Evolutionary conservation across 2,797 vertebrate species (phyloP), one percentile per base, ranked within the genome.

Genomic region (Nannoperca obscura): DNA sequence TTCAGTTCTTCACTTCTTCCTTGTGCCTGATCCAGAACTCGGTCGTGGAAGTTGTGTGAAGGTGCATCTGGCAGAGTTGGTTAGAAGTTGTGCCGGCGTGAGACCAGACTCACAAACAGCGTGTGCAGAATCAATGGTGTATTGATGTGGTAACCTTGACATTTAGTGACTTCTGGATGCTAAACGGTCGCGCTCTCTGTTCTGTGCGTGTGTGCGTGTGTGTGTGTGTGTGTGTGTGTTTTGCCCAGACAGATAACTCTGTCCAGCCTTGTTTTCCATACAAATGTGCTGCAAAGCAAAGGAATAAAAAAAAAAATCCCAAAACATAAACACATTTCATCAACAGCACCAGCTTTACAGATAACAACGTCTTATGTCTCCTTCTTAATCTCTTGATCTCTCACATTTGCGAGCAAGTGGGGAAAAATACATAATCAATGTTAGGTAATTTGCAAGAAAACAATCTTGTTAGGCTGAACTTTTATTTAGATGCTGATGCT

Each of bases 161-260:
- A 88, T 86, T 91, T 87, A 87, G 76, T 73, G 78, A 85, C 84
- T 78, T 76, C 55, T 83, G 74, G 80, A 81, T 86, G 71, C 80
- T 85, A 84, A 86, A 86, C 55, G 59, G 64, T 40, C 27, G 42
- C 1, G 13, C 32, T 63, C 46, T 82, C 9, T 76, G 34, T 53
- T 50, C 24, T 46, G 34, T 61, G 58, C 20, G 27, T 38, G 61
- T 54, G 66, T 8, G 24, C 52, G 8, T 78, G 60, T 78, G 60
- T 76, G 69, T 50, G 32, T 22, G 24, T 36, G 54, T 61, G 8
- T 74, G 62, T 76, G 66, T 69, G 76, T 72, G 32, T 83, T 83
- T 71, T 49, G 30, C 14, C n/a, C 49, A 70, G 50, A 38, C 42
- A 66, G 74, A 82, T 52, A 73, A 74, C 20, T 53, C 19, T 3